phyloP scores from a whole-genome alignment of 1,140 invertebrate genomes.

The Daktulosphaira vitifoliae region DNA sequence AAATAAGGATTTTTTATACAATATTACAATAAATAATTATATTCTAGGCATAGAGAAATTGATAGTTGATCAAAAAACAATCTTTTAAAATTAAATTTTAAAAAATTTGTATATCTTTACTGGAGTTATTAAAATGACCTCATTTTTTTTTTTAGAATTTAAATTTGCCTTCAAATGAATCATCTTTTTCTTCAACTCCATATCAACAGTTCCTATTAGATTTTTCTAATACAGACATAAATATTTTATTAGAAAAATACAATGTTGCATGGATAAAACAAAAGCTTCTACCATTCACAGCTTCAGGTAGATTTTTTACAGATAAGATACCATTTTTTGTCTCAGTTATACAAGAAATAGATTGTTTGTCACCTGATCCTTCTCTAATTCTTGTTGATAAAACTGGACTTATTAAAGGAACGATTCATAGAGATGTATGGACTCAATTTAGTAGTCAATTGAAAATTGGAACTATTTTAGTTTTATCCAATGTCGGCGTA shows the following conservation, averaged over 20 bases:
- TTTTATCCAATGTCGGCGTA: slow-evolving; percentile 25
- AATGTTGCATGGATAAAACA: slow-evolving; percentile 28
- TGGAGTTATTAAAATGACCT: background rate
- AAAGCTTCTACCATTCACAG: slow-evolving; percentile 12
- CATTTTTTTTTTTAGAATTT: background rate
- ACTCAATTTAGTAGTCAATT: slow-evolving; percentile 15
- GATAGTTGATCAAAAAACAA: too few relatives aligned
- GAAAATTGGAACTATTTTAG: slow-evolving; percentile 8
- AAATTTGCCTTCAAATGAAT: slow-evolving; percentile 1
- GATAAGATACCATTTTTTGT: slow-evolving; percentile 33
- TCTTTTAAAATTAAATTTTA: too few relatives aligned
- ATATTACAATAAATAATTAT: too few relatives aligned
- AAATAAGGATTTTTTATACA: too few relatives aligned
- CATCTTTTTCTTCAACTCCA: slow-evolving; percentile 9
- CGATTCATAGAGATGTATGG: slow-evolving; percentile 33
- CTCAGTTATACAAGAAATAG: slow-evolving; percentile 26
- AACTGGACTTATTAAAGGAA: slow-evolving; percentile 26
- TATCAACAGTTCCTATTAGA: slow-evolving; percentile 27
- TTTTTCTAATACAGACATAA: background rate
- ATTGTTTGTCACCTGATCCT: slow-evolving; percentile 31
- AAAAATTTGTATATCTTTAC: too few relatives aligned
- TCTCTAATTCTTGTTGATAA: slow-evolving; percentile 21
- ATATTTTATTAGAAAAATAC: slow-evolving; percentile 20
- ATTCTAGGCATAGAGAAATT: too few relatives aligned
- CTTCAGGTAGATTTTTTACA: slow-evolving; percentile 9